Base-by-base conservation (phyloP, 2,888 invertebrate species). In the Diloba caeruleocephala region DNA sequence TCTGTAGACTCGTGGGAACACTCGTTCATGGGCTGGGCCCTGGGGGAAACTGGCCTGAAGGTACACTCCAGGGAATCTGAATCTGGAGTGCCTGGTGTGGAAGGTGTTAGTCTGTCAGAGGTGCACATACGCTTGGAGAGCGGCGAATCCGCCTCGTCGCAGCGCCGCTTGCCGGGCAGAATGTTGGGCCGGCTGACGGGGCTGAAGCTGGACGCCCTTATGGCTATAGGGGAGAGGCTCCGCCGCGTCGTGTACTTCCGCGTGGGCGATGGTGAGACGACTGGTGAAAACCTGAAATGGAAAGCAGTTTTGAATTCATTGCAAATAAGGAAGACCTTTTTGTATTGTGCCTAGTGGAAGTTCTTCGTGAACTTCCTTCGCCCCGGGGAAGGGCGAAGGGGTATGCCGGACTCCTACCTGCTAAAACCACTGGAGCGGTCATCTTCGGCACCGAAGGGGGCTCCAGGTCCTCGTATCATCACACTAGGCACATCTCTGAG, bases 201-300 rank as follows among this genome's bases (percentile, higher is more conserved):
- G 38, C 96, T 96, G 76, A 97, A 90, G 58, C 95, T 95, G 38
- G 96, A 96, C 10, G 97, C 96, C 45, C 98, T 94, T 89, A 97
- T 95, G 8, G 97, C 96, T 72, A 98, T 98, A 10, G 98, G 98
- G 62, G 98, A 98, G 74, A 98, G 95, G 72, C 98, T 98, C 51
- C 97, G 96, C 74, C 97, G 94, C 38, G 96, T 96, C 58, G 97
- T 95, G 87, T 96, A 97, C 41, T 97, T 97, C 59, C 98, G 94
- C 19, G 98, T 98, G 1, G 98, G 98, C 61, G 97, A 97, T 14
- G 97, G 97, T 6, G 97, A 97, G 28, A 96, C 94, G 62, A 88
- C 94, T 25, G 95, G 84, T 3, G 95, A 94, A 85, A 83, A 94
- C 88, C 94, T 86, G 87, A 1, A 72, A 71, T 3, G 0, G 0